These are phyloP conservation scores for Heteractis magnifica DNA, from an alignment of 92 coral and sea anemone genomes.

Conservation along the genomic window DNA sequence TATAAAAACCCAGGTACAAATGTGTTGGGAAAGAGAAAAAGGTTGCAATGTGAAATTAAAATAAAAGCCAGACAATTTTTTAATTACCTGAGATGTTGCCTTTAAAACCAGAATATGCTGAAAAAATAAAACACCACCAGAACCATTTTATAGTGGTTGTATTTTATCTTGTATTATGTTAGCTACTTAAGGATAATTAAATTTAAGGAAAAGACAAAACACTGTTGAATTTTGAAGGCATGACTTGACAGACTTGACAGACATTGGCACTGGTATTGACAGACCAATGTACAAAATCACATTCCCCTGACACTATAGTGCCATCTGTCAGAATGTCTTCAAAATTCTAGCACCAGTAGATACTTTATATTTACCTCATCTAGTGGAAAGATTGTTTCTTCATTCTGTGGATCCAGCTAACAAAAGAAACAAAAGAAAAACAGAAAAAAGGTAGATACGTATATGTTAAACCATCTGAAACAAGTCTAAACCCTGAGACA, in stretches of 20 bases:
- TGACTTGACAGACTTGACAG: no score
- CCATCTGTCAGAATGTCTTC: no score
- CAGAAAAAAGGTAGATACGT: background rate
- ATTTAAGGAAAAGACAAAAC: no score
- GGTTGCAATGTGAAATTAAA: no score
- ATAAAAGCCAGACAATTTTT: background rate
- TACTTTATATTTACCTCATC: conserved; percentile 41
- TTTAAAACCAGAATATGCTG: conserved; percentile 80
- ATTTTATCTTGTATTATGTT: background rate
- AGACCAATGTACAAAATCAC: no score
- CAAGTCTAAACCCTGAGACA: background rate
- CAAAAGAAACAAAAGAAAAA: background rate
- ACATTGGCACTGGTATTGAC: no score
- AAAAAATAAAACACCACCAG: background rate
- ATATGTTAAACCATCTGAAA: background rate
- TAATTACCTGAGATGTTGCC: conserved; percentile 89
- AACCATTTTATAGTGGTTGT: background rate
- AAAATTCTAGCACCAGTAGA: no score
- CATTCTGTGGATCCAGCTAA: conserved; percentile 71
- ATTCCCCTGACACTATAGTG: no score
- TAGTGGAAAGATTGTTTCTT: conserved; percentile 71
- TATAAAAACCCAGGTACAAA: no score
- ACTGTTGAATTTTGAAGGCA: no score
- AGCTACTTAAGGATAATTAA: no score
- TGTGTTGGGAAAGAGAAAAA: no score